Percentiles rank a stretch among this genome's conserved stretches.
These are phyloP conservation scores for Numenius arquata DNA, from an alignment of 2,113 vertebrate genomes.

Conservation along the genomic window DNA sequence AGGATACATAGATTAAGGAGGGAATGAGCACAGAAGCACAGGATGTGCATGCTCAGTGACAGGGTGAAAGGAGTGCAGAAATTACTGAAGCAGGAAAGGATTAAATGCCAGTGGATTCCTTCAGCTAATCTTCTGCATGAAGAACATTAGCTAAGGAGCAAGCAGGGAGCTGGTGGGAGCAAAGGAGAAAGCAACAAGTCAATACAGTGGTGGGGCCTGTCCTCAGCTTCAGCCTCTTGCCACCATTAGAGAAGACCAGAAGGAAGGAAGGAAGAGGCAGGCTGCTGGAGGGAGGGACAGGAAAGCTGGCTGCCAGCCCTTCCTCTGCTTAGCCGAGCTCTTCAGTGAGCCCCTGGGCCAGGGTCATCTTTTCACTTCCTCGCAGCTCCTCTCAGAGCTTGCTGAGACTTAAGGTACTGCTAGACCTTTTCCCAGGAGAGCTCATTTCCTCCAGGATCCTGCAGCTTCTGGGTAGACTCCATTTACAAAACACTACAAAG, in stretches of 20 bases:
- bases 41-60: neutral
- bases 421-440: neutral
- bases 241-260: neutral
- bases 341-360: neutral
- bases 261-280: conserved; percentile 29
- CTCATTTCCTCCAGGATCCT: neutral
- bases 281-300: neutral
- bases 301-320: neutral
- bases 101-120: neutral
- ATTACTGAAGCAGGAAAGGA: neutral
- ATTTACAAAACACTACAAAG: neutral
- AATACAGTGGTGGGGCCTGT: neutral
- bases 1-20: neutral
- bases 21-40: neutral
- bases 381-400: neutral
- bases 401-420: neutral
- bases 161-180: neutral
- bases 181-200: neutral
- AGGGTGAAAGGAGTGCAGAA: neutral
- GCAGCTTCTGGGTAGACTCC: neutral
- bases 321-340: neutral
- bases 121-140: neutral
- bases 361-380: neutral
- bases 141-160: neutral
- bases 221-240: neutral